Evolutionary conservation across 2,113 vertebrate genomes (phyloP).

Genomic region (Amphiprion percula): DNA sequence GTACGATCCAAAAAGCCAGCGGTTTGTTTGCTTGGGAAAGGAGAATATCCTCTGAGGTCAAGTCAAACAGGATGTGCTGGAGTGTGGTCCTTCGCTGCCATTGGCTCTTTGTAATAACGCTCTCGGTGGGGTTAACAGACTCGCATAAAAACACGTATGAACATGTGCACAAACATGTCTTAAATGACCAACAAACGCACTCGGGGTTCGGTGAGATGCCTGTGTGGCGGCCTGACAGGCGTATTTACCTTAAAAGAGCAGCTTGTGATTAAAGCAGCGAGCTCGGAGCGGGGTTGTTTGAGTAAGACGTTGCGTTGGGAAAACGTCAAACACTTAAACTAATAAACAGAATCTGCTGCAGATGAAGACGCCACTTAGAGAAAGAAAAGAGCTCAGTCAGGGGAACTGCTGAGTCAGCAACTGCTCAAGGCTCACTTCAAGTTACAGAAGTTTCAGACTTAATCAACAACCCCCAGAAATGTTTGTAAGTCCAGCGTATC

Average conservation of each 20-base stretch:
- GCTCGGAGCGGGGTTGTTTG: slow-evolving; percentile 71
- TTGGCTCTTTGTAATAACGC: slow-evolving; percentile 78
- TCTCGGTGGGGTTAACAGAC: slow-evolving; percentile 59
- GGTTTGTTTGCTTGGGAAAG: slow-evolving; percentile 85
- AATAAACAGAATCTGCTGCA: slow-evolving; percentile 77
- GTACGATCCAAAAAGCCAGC: slow-evolving; percentile 78
- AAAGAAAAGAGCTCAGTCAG: slow-evolving; percentile 42
- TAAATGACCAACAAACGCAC: slow-evolving; percentile 58
- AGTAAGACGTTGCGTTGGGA: slow-evolving; percentile 71
- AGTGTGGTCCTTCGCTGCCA: slow-evolving; percentile 76
- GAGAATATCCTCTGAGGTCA: slow-evolving; percentile 85
- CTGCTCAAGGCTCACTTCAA: slow-evolving; percentile 27
- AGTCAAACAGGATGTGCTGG: slow-evolving; percentile 82
- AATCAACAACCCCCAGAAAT: slow-evolving; percentile 19
- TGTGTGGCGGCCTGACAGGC: slow-evolving; percentile 62
- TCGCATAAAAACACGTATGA: slow-evolving; percentile 29
- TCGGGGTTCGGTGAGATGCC: slow-evolving; percentile 56
- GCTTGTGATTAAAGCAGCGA: slow-evolving; percentile 74
- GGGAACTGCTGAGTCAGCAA: slow-evolving; percentile 61
- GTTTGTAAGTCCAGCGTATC: slow-evolving; percentile 52
- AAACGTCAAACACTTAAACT: slow-evolving; percentile 79
- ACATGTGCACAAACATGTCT: slow-evolving; percentile 31
- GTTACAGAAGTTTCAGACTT: slow-evolving; percentile 3
- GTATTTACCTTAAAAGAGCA: slow-evolving; percentile 73
- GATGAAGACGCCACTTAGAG: slow-evolving; percentile 62